Conservation (phyloP, 2,888 invertebrate species). For the Chrysina gloriosa region DNA sequence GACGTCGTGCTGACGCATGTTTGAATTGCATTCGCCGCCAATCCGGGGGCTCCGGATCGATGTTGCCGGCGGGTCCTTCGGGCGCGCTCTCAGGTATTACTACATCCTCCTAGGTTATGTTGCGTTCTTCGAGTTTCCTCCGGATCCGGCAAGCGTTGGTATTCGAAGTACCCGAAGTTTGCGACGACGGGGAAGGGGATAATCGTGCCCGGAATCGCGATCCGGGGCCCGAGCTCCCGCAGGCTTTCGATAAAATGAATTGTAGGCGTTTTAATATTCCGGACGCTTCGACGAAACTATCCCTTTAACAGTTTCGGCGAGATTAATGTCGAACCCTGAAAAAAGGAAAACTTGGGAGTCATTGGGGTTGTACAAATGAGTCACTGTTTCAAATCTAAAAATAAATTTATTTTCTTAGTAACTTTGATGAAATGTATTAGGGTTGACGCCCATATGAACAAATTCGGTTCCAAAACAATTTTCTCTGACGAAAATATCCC, state of each 20-base stretch:
- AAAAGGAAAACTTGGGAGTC: no score
- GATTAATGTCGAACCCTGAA: no score
- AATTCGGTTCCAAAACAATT: no score
- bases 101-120: constrained; percentile 28
- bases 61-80: constrained; percentile 46
- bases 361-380: no score
- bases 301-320: constrained; percentile 4
- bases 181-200: constrained; percentile 15
- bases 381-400: no score
- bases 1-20: constrained; percentile 30
- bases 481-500: no score
- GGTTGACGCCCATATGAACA: no score
- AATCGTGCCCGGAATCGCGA: constrained; percentile 22
- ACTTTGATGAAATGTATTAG: no score
- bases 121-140: constrained; percentile 18
- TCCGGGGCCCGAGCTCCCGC: not conserved
- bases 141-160: no score
- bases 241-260: not conserved
- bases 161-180: not conserved
- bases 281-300: not conserved
- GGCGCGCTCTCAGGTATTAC: constrained; percentile 43
- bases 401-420: no score
- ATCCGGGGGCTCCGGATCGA: constrained; percentile 47
- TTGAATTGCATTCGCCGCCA: constrained; percentile 45
- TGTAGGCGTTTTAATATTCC: constrained; percentile 10